Base-by-base conservation (phyloP, 2,888 invertebrate species). In the Rhogogaster chlorosoma region DNA sequence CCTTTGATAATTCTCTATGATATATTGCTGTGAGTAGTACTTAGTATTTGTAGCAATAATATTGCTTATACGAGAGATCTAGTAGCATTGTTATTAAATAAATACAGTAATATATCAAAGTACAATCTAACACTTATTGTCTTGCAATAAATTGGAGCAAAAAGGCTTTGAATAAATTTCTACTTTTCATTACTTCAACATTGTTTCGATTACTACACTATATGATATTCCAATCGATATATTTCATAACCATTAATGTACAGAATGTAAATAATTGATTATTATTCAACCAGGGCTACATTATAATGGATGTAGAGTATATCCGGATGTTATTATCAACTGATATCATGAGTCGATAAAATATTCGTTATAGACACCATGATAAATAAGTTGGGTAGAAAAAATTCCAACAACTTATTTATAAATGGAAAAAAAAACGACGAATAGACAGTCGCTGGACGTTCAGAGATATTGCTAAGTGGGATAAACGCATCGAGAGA, bases 11-110 rank as follows among this genome's bases (percentile, higher is more conserved):
- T 70, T 70, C 36, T 70, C n/a, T 70, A 70, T 9, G 26, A 67
- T 36, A 36, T 32, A 70, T 70, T 70, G 70, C 70, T 70, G 70
- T 70, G 70, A 36, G 36, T 70, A 70, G 36, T 70, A 70, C 70
- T 70, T 70, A 70, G 70, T 36, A 70, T 70, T 36, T 36, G 15
- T 70, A 32, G 32, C 32, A 70, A 70, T 70, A 70, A n/a, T 36
- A 36, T 32, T 70, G 70, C 36, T 70, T 36, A 36, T 70, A 70
- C 18, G 12, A 36, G 15, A 29, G 32, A 36, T 36, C 12, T 6
- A 70, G 70, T 15, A 70, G n/a, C 36, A 1, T 36, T 36, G 70
- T 36, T 36, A 36, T 9, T 70, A 6, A 67, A 67, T 32, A 67
- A 67, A 67, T 26, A 61, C 26, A 61, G 22, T 61, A 12, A 36